Evolutionary conservation across 2,888 invertebrate genomes (phyloP), one percentile per base, ranked within the genome.

Genomic region (Amiota mariae): DNA sequence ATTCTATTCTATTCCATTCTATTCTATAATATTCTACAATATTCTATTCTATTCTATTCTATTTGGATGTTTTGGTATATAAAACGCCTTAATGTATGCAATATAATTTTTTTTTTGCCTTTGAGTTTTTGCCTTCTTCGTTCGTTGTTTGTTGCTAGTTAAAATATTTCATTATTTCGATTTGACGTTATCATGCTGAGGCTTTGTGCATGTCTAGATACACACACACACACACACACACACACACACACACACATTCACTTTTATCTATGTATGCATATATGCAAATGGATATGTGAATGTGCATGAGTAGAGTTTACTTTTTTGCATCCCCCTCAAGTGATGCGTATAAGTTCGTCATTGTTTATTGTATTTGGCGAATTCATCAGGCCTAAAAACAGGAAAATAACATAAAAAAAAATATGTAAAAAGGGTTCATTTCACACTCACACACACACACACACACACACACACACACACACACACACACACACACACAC

Each of bases 131-230:
- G 24, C 3, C 1, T 24, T 24, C 24, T 24, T 24, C 24, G n/a
- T 24, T 24, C 3, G 24, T 24, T 24, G 47, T 48, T 66, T 66
- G 47, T 66, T 66, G 66, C 48, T 48, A 66, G 48, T 66, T 66
- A 47, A 66, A 66, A 66, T 66, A 66, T 24, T 24, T 24, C 24
- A 24, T 66, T 66, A 66, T 66, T 66, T 66, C 3, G 66, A 47
- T 48, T 66, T 57, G 57, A 66, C n/a, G 66, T 66, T 15, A 15
- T n/a, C 66, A 66, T 48, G 48, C 66, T 66, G 10, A n/a, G n/a
- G 15, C 66, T 66, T 48, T 48, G 20, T 24, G 24, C 24, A 24
- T 24, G n/a, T 48, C 20, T 61, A 11, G 20, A 9, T 6, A 46
- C 63, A 63, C 63, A 24, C 63, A 63, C 36, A 24, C 13, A 10